phyloP scores from a whole-genome alignment of 1,140 invertebrate genomes.

The Mercenaria mercenaria region DNA sequence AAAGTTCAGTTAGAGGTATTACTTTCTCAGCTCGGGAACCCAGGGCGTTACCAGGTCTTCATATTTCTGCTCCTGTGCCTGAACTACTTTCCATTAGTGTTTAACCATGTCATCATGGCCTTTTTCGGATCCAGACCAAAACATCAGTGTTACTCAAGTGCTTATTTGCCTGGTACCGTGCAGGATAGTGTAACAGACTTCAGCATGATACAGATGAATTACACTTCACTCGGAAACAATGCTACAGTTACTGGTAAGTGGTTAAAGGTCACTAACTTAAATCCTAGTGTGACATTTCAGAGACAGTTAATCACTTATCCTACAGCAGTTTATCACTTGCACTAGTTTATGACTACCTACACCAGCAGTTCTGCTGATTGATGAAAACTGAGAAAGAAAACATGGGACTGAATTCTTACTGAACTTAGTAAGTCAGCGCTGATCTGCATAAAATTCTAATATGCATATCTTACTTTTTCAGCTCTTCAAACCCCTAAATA shows the following conservation, averaged over 20 bases:
- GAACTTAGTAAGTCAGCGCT: too few relatives aligned
- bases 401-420: too few relatives aligned
- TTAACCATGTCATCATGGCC: conserved; percentile 76
- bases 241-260: neutral
- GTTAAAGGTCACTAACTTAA: too few relatives aligned
- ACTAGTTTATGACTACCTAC: too few relatives aligned
- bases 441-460: too few relatives aligned
- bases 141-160: conserved; percentile 60
- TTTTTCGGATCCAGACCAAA: conserved; percentile 71
- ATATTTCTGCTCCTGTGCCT: conserved; percentile 72
- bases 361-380: too few relatives aligned
- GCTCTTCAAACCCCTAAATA: too few relatives aligned
- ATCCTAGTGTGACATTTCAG: too few relatives aligned
- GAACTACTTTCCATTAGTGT: conserved; percentile 76
- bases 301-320: too few relatives aligned
- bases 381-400: too few relatives aligned
- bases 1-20: conserved; percentile 71
- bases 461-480: too few relatives aligned
- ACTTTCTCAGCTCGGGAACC: conserved; percentile 73
- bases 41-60: conserved; percentile 74
- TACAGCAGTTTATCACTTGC: too few relatives aligned
- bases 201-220: neutral
- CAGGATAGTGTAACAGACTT: neutral
- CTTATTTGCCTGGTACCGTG: neutral
- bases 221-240: neutral